Conservation (phyloP, 2,113 vertebrate species). For the Phylloscopus trochilus region DNA sequence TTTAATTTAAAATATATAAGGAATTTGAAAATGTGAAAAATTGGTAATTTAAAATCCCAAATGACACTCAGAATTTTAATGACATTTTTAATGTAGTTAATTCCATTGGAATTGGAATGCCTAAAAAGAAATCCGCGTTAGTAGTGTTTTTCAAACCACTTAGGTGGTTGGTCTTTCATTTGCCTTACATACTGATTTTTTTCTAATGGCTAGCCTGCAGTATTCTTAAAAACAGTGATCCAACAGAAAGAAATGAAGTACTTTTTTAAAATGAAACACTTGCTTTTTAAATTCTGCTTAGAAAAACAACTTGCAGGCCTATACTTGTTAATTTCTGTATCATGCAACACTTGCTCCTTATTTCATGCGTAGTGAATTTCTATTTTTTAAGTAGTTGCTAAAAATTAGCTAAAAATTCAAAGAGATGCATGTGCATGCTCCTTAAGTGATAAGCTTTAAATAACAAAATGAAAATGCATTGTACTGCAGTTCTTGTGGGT, state of each 20-base stretch:
- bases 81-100: background rate
- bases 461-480: constrained; percentile 36
- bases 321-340: constrained; percentile 1
- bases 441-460: constrained; percentile 32
- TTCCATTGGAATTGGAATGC: background rate
- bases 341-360: background rate
- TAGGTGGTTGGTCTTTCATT: background rate
- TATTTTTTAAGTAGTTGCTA: constrained; percentile 24
- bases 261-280: background rate
- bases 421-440: constrained; percentile 72
- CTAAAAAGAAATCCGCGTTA: background rate
- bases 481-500: constrained; percentile 44
- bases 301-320: background rate
- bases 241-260: background rate
- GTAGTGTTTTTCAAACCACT: background rate
- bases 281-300: background rate
- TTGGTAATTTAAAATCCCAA: background rate
- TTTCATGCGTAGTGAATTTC: background rate
- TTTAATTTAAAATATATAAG: background rate
- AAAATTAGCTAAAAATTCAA: background rate
- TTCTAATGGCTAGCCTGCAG: background rate
- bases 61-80: background rate
- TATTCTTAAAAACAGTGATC: background rate
- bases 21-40: background rate
- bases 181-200: background rate